Evolutionary conservation across 2,113 vertebrate species (phyloP).

Genomic region (Tauraco erythrolophus): DNA sequence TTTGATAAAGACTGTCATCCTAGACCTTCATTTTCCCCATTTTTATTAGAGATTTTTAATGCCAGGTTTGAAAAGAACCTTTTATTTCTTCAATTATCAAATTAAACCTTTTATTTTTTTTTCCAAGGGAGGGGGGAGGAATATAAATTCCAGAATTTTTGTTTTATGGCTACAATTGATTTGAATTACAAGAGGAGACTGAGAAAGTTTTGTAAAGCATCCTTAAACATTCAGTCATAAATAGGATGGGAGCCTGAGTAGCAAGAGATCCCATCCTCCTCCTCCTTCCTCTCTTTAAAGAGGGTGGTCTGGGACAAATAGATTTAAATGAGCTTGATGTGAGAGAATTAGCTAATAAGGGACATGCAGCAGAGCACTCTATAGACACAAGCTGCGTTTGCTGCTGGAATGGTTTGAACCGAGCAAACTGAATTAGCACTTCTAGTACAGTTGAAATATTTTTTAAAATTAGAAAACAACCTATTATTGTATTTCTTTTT

Average conservation of each 20-base stretch:
- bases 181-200: slow-evolving; percentile 55
- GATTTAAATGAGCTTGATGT: slow-evolving; percentile 54
- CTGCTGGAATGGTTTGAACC: not conserved
- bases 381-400: not conserved
- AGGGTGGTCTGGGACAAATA: slow-evolving; percentile 52
- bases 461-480: not conserved
- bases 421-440: not conserved
- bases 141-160: slow-evolving; percentile 69
- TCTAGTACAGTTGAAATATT: not conserved
- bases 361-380: not conserved
- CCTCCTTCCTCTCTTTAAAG: slow-evolving; percentile 27
- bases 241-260: slow-evolving; percentile 32
- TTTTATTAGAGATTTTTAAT: slow-evolving; percentile 81
- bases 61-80: slow-evolving; percentile 68
- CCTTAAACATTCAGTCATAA: slow-evolving; percentile 40
- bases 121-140: not conserved
- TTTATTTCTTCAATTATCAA: slow-evolving; percentile 77
- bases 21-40: slow-evolving; percentile 77
- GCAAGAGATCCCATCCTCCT: slow-evolving; percentile 39
- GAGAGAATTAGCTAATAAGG: slow-evolving; percentile 42
- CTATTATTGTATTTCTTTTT: not conserved
- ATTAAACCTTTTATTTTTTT: slow-evolving; percentile 68
- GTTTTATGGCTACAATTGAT: slow-evolving; percentile 65
- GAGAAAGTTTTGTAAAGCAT: slow-evolving; percentile 63
- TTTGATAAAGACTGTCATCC: slow-evolving; percentile 84